Conservation (phyloP, 2,113 vertebrate species). For the Mesembrinibis cayennensis region DNA sequence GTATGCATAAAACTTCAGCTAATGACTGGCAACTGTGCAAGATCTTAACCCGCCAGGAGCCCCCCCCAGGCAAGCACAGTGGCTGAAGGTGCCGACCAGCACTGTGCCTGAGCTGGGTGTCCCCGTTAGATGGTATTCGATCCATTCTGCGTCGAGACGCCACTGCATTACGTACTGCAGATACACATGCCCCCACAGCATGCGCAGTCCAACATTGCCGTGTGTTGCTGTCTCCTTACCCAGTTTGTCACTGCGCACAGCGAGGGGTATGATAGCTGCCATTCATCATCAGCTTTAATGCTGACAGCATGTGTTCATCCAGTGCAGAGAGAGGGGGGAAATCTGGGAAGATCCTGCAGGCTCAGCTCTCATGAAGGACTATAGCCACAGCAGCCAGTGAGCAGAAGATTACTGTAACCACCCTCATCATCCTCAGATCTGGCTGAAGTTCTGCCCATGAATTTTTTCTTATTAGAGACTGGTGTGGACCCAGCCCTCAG, state of each 20-base stretch:
- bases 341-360: neutral
- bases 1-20: neutral
- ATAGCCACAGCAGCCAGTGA: neutral
- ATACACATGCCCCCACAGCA: neutral
- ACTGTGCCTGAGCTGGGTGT: neutral
- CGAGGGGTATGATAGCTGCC: neutral
- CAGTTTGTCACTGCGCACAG: neutral
- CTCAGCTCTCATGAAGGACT: neutral
- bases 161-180: fast-evolving
- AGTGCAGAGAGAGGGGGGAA: neutral
- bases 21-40: neutral
- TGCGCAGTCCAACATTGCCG: neutral
- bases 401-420: neutral
- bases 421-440: neutral
- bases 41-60: neutral
- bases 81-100: neutral
- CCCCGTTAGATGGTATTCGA: fast-evolving
- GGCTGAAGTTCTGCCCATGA: neutral
- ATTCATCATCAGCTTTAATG: neutral
- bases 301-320: neutral
- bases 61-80: neutral
- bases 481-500: neutral
- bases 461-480: neutral
- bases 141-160: neutral
- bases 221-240: neutral